These are phyloP conservation scores for Burhinus oedicnemus DNA, from an alignment of 2,113 vertebrate species.

Conservation along the genomic window DNA sequence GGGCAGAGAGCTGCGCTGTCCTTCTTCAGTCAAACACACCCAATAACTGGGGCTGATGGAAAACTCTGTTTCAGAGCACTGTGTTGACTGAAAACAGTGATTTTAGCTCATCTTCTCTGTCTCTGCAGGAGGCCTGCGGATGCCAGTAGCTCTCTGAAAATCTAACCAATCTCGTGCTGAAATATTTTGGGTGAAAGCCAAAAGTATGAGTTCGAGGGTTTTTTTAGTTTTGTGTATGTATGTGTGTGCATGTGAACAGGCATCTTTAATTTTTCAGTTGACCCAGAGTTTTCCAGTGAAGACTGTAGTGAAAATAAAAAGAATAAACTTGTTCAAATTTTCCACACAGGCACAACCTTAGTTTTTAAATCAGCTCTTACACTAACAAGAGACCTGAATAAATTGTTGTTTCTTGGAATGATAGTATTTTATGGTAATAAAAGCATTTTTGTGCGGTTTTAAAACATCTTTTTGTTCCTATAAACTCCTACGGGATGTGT, in stretches of 20 bases:
- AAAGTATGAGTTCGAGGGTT: background rate
- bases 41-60: background rate
- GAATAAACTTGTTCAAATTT: background rate
- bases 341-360: background rate
- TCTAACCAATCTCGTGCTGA: background rate
- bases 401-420: background rate
- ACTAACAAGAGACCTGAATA: background rate
- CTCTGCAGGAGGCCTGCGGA: background rate
- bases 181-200: constrained; percentile 13
- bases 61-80: background rate
- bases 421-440: background rate
- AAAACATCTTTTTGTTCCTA: background rate
- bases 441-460: background rate
- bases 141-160: constrained; percentile 11
- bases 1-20: background rate
- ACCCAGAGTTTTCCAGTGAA: constrained; percentile 13
- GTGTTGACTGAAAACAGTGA: background rate
- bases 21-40: background rate
- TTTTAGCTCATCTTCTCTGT: background rate
- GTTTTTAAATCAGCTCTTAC: background rate
- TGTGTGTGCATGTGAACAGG: background rate
- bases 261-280: constrained; percentile 10
- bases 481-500: background rate
- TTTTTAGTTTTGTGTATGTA: background rate
- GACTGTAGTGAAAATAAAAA: background rate